These are phyloP conservation scores for Drosophila nannoptera DNA, from an alignment of 1,140 invertebrate species.

Conservation along the genomic window DNA sequence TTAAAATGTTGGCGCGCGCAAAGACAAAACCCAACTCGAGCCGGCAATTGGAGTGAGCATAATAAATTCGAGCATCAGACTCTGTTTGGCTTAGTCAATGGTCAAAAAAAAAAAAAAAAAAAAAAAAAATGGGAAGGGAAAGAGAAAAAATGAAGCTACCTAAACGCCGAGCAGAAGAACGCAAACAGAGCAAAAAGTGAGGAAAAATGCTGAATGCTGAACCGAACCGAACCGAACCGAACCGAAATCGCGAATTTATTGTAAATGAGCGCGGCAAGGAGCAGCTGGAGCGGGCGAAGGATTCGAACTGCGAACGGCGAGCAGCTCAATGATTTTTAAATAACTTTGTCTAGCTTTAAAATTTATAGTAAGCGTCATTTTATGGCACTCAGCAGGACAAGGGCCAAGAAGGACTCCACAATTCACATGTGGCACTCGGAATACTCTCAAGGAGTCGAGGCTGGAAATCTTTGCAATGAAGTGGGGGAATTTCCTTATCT, in stretches of 20 bases:
- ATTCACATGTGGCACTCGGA: neutral
- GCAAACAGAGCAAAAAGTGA: conserved; percentile 2
- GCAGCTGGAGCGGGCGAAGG: conserved; percentile 2
- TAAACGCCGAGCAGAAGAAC: conserved; percentile 27
- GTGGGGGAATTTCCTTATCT: too few relatives aligned
- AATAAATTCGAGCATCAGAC: conserved; percentile 77
- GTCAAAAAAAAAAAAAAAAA: conserved; percentile 54
- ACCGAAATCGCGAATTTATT: conserved; percentile 74
- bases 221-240: conserved; percentile 39
- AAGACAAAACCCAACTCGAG: conserved; percentile 47
- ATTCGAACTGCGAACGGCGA: conserved; percentile 26
- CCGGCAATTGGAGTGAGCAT: conserved; percentile 71
- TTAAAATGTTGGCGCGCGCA: conserved; percentile 22
- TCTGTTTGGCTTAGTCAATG: conserved; percentile 78
- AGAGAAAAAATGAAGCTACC: neutral
- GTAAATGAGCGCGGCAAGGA: conserved; percentile 47
- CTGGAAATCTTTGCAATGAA: too few relatives aligned
- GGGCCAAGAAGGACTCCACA: neutral
- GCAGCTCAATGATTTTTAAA: conserved; percentile 51
- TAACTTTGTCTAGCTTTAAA: conserved; percentile 61
- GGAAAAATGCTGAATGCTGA: conserved; percentile 6
- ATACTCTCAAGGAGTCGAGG: conserved; percentile 4
- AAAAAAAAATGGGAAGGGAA: neutral
- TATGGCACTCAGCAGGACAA: conserved; percentile 32
- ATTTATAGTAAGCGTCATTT: conserved; percentile 56